phyloP scores from a whole-genome alignment of 1,140 invertebrate species.

The Pseudomyrmex pallidus region DNA sequence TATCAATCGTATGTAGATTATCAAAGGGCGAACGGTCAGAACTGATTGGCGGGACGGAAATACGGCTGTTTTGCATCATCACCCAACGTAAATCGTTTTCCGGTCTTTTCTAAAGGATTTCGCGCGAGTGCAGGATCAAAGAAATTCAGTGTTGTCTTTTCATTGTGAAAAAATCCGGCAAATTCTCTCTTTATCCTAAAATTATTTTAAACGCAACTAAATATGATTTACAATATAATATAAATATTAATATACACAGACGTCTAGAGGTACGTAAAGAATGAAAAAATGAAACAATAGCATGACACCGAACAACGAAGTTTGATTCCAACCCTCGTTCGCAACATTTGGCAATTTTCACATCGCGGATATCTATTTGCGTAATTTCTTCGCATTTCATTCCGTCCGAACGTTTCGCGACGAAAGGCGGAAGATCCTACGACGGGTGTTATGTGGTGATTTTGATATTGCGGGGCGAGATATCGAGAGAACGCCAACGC shows the following conservation, averaged over 20 bases:
- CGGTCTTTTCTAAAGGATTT: neutral
- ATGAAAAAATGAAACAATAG: neutral
- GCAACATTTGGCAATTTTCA: constrained; percentile 29
- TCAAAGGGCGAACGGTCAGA: constrained; percentile 72
- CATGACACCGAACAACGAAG: too few species aligned
- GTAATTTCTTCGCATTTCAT: constrained; percentile 57
- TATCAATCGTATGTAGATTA: constrained; percentile 74
- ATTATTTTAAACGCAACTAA: too few species aligned
- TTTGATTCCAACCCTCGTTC: neutral
- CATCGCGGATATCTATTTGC: constrained; percentile 42
- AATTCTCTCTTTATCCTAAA: neutral
- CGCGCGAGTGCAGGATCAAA: constrained; percentile 48
- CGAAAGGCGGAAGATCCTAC: constrained; percentile 45
- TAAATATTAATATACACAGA: neutral
- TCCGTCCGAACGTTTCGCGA: constrained; percentile 60
- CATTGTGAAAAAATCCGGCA: neutral
- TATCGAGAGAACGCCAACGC: constrained; percentile 48
- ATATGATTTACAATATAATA: too few species aligned
- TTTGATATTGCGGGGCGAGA: constrained; percentile 58
- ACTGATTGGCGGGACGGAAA: constrained; percentile 78
- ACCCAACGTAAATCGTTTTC: constrained; percentile 49
- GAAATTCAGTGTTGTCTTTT: constrained; percentile 20
- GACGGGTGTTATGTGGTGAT: constrained; percentile 55
- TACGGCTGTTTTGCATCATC: constrained; percentile 68
- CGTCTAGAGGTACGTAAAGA: too few species aligned